phyloP scores from a whole-genome alignment of 2,888 invertebrate species.

The Tholera decimalis region DNA sequence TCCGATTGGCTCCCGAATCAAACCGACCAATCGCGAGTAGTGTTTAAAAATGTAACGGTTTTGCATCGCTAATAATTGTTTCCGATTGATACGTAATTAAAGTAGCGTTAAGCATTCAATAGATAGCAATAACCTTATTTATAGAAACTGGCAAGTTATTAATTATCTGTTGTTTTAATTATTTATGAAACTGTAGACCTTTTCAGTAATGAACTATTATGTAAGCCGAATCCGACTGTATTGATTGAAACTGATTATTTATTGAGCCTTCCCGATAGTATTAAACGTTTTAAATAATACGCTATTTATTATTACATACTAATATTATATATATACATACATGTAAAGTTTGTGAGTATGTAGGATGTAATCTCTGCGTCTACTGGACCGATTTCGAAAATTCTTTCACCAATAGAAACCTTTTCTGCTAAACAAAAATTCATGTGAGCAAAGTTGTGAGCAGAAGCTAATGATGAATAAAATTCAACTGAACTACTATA shows the following conservation, averaged over 20 bases:
- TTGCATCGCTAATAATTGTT: conserved; percentile 53
- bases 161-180: conserved; percentile 26
- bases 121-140: conserved; percentile 38
- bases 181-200: conserved; percentile 3
- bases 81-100: conserved; percentile 49
- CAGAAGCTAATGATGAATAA: too few relatives aligned
- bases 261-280: not conserved
- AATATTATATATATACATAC: too few relatives aligned
- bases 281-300: not conserved
- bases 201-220: conserved; percentile 2
- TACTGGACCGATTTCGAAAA: too few relatives aligned
- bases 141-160: conserved; percentile 28
- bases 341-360: too few relatives aligned
- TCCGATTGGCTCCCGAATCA: conserved; percentile 56
- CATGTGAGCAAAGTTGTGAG: too few relatives aligned
- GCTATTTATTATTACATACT: too few relatives aligned
- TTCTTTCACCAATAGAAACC: too few relatives aligned
- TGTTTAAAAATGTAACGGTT: conserved; percentile 59
- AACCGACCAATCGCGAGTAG: conserved; percentile 50
- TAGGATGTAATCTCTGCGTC: too few relatives aligned
- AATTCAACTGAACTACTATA: not conserved
- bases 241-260: not conserved
- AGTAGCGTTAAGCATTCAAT: conserved; percentile 39
- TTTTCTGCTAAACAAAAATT: too few relatives aligned
- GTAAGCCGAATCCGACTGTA: not conserved